Percentiles rank a stretch among this genome's conserved stretches.
Evolutionary conservation across 2,888 invertebrate species (phyloP).

Genomic region (Cylindroiulus punctatus): DNA sequence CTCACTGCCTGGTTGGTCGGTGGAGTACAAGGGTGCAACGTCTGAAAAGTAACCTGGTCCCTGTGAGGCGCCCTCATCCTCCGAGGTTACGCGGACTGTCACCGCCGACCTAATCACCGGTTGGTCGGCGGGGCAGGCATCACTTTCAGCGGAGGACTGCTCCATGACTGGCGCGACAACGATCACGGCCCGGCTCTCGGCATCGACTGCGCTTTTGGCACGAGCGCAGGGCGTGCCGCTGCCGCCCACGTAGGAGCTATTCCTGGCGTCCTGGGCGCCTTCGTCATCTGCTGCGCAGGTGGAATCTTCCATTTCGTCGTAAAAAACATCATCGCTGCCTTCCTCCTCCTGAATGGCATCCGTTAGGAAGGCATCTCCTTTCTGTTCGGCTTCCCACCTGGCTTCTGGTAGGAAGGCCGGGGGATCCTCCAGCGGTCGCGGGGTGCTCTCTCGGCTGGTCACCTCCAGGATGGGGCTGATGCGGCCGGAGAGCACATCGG

Average conservation of each 20-base stretch:
- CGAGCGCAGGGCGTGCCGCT: neutral
- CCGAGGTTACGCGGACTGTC: neutral
- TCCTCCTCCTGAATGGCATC: neutral
- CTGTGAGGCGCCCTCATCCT: neutral
- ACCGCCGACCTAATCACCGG: neutral
- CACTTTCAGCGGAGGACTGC: conserved; percentile 21
- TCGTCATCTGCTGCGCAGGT: conserved; percentile 34
- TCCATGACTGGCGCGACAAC: neutral
- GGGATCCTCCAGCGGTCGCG: neutral
- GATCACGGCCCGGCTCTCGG: neutral
- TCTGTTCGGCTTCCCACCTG: neutral
- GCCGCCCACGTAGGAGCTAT: neutral
- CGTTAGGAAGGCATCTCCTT: neutral
- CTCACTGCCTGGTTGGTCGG: too few species aligned
- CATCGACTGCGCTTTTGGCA: neutral
- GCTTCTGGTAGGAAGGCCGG: neutral
- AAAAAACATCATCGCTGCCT: neutral
- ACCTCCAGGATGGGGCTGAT: conserved; percentile 64
- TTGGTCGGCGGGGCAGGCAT: neutral
- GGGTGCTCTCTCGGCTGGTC: conserved; percentile 52
- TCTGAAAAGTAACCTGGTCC: too few species aligned
- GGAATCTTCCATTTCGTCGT: neutral
- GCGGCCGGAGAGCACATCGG: conserved; percentile 77
- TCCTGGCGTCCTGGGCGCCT: neutral
- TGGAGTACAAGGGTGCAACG: too few species aligned